Conservation (phyloP, 2,797 vertebrate species). For the Rhinoraja longicauda region DNA sequence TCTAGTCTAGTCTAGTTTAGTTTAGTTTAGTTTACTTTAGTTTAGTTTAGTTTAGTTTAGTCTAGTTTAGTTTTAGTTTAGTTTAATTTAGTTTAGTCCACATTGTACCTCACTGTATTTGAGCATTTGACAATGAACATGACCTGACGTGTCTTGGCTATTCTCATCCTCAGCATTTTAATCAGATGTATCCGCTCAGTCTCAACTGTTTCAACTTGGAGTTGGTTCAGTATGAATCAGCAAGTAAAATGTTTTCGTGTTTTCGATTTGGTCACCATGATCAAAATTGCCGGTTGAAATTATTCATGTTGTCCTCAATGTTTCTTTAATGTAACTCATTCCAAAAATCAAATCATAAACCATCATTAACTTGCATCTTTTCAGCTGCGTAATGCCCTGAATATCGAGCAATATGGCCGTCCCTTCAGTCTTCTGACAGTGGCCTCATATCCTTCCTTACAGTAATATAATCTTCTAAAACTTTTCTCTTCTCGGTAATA, state of each 20-base stretch:
- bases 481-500: not conserved
- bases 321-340: not conserved
- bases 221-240: not conserved
- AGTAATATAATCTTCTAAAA: not conserved
- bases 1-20: no score
- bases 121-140: no score
- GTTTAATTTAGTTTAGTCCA: no score
- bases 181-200: not conserved
- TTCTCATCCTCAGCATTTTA: not conserved
- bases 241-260: not conserved
- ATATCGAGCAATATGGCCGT: not conserved
- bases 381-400: not conserved
- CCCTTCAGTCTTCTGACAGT: not conserved
- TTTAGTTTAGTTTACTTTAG: no score
- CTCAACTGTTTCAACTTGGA: not conserved
- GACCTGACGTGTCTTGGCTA: no score
- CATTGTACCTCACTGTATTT: no score
- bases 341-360: not conserved
- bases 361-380: not conserved
- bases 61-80: no score
- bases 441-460: not conserved
- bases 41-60: no score
- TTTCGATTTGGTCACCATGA: not conserved
- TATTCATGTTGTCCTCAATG: not conserved
- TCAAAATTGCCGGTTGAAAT: not conserved